Conservation (phyloP, 2,888 invertebrate species). For the Ctena decussata region DNA sequence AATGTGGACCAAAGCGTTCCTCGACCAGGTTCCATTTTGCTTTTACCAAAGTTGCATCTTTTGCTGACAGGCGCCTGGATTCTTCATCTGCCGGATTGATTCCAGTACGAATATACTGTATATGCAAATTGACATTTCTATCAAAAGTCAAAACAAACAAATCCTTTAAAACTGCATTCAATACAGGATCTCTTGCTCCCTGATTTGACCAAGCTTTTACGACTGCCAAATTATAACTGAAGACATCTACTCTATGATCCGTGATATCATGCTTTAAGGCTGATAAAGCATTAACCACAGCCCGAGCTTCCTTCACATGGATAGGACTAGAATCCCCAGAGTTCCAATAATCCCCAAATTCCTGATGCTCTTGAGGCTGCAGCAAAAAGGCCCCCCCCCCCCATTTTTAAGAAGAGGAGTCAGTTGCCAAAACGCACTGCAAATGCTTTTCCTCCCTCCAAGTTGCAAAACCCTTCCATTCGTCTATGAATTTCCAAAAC, state of each 20-base stretch:
- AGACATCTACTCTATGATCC: conserved; percentile 27
- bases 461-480: conserved; percentile 29
- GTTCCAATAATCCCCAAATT: conserved; percentile 37
- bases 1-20: conserved; percentile 38
- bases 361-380: neutral
- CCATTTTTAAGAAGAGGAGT: conserved; percentile 27
- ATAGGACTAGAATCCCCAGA: conserved; percentile 21
- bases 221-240: conserved; percentile 33
- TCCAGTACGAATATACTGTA: conserved; percentile 6
- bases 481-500: conserved; percentile 32
- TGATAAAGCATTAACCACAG: conserved; percentile 9
- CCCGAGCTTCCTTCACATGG: conserved; percentile 38
- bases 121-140: conserved; percentile 11
- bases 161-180: conserved; percentile 24
- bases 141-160: conserved; percentile 11
- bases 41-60: neutral
- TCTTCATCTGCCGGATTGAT: conserved; percentile 21
- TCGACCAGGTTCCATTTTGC: conserved; percentile 35
- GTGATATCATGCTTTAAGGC: neutral
- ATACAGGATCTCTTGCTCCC: conserved; percentile 9
- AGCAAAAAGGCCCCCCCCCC: conserved; percentile 15
- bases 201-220: conserved; percentile 34
- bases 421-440: conserved; percentile 36
- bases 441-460: conserved; percentile 39
- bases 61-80: conserved; percentile 11